Conservation (phyloP, 92 coral and sea anemone genomes). For the Epizoanthus illoricatus region DNA sequence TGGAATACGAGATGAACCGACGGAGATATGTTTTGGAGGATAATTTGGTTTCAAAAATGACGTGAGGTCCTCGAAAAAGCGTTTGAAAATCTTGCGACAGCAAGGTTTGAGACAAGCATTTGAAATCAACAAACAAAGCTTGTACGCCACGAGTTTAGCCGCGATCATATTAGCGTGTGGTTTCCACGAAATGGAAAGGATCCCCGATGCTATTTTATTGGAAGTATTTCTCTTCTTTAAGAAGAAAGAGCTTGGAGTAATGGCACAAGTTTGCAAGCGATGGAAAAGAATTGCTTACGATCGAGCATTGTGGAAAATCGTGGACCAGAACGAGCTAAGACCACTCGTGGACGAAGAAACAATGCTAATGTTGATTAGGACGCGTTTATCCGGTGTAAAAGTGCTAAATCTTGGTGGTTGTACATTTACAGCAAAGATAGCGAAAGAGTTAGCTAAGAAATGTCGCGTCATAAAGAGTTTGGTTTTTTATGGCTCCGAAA, state of each 20-base stretch:
- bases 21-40: not conserved
- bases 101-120: constrained; percentile 30
- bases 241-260: constrained; percentile 76
- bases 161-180: constrained; percentile 27
- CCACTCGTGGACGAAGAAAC: constrained; percentile 86
- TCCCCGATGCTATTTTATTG: constrained; percentile 91
- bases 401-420: constrained; percentile 91
- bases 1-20: constrained; percentile 3
- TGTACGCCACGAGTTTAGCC: constrained; percentile 43
- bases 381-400: constrained; percentile 89
- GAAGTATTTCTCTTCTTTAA: constrained; percentile 81
- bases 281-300: constrained; percentile 98
- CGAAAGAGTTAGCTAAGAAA: constrained; percentile 90
- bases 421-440: constrained; percentile 86
- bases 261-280: constrained; percentile 84
- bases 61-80: constrained; percentile 44
- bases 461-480: constrained; percentile 78
- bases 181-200: constrained; percentile 67
- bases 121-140: constrained; percentile 47
- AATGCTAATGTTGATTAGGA: constrained; percentile 89
- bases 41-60: constrained; percentile 21
- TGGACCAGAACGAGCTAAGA: constrained; percentile 81
- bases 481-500: constrained; percentile 82
- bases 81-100: constrained; percentile 37
- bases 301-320: constrained; percentile 89